phyloP scores from a whole-genome alignment of 37 sponge, comb jelly and placozoan species.

The Axinella damicornis region DNA sequence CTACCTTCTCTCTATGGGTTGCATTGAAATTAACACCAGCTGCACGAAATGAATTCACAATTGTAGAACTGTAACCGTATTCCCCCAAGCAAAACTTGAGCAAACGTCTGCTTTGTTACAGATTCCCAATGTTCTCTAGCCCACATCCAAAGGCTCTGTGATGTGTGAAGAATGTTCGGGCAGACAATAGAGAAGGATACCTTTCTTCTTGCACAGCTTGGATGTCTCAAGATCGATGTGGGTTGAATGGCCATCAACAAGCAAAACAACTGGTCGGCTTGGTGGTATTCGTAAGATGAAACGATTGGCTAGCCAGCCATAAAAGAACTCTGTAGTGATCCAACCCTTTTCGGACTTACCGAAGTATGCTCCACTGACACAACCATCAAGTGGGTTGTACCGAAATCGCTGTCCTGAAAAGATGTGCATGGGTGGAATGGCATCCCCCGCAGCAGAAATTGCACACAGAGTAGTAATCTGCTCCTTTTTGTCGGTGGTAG shows the following conservation, averaged over 20 bases:
- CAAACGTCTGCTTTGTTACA: no score
- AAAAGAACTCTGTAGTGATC: slow-evolving; percentile 43
- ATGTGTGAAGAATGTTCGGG: slow-evolving; percentile 2
- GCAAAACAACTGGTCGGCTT: slow-evolving; percentile 11
- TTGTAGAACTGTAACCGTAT: no score
- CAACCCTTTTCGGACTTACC: slow-evolving; percentile 43
- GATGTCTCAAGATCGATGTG: slow-evolving; percentile 49
- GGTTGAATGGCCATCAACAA: slow-evolving; percentile 36
- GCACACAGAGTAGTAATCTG: slow-evolving; percentile 57
- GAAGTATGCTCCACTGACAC: slow-evolving; percentile 35
- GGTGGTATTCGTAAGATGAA: slow-evolving; percentile 35
- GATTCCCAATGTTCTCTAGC: no score
- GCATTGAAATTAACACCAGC: no score
- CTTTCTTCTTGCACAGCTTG: slow-evolving; percentile 27
- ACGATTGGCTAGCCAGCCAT: slow-evolving; percentile 64
- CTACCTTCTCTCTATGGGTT: no score
- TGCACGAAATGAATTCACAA: no score
- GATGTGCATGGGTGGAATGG: slow-evolving; percentile 3
- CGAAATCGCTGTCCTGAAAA: slow-evolving; percentile 42
- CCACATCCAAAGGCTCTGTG: slow-evolving; percentile 21
- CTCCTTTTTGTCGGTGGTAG: slow-evolving; percentile 28
- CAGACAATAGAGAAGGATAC: slow-evolving; percentile 31
- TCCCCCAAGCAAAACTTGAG: no score
- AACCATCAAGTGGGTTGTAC: slow-evolving; percentile 57
- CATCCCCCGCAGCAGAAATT: slow-evolving; percentile 33